Conservation (phyloP, 2,113 vertebrate genomes). For the Chloropsis cyanopogon region DNA sequence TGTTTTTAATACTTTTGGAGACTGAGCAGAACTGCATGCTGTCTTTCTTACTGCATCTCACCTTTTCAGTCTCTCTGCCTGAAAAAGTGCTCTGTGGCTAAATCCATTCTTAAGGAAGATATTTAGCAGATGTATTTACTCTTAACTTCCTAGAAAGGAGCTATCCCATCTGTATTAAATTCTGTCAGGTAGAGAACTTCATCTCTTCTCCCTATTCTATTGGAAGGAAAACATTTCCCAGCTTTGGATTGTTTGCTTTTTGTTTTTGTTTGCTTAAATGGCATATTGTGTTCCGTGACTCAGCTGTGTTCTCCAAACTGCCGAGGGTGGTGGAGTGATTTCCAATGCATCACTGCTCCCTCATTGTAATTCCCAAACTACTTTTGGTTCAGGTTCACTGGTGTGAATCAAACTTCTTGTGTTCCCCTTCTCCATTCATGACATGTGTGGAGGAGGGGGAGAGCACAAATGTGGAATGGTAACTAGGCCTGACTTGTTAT, state of each 20-base stretch:
- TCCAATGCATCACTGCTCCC: constrained; percentile 15
- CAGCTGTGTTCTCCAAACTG: not conserved
- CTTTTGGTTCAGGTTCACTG: constrained; percentile 31
- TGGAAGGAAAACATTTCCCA: not conserved
- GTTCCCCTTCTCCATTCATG: not conserved
- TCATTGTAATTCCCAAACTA: constrained; percentile 5
- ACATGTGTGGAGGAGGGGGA: not conserved
- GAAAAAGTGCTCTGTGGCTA: not conserved
- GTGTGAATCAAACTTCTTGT: not conserved
- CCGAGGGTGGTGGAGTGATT: not conserved
- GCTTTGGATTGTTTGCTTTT: not conserved
- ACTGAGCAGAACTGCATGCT: not conserved
- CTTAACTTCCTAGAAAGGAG: not conserved
- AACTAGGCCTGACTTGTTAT: not conserved
- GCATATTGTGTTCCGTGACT: constrained; percentile 31
- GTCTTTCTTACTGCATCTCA: not conserved
- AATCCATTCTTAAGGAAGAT: not conserved
- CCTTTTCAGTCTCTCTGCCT: not conserved
- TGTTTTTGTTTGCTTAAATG: constrained; percentile 8
- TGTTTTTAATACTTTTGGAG: constrained; percentile 10
- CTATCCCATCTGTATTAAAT: not conserved
- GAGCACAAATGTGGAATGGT: not conserved
- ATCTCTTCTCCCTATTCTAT: not conserved
- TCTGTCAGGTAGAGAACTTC: not conserved
- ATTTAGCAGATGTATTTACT: not conserved